These are phyloP conservation scores for Anseranas semipalmata DNA, from an alignment of 2,113 vertebrate species.

Conservation along the genomic window DNA sequence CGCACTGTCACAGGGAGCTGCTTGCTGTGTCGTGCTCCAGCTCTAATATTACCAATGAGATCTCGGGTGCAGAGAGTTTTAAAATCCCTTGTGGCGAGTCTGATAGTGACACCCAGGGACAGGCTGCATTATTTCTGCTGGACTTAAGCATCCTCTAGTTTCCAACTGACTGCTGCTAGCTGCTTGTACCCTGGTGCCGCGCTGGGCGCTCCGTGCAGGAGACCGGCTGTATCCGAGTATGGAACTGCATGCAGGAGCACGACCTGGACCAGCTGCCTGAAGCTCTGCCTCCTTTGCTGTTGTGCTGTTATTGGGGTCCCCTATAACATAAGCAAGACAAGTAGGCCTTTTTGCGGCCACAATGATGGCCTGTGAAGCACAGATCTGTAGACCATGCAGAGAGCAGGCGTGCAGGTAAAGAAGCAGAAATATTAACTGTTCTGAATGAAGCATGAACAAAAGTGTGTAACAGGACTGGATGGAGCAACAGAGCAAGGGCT, in stretches of 20 bases:
- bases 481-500: not conserved
- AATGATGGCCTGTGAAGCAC: not conserved
- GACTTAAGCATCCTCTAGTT: not conserved
- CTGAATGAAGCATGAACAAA: not conserved
- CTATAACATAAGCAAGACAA: not conserved
- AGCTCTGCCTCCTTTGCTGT: not conserved
- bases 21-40: not conserved
- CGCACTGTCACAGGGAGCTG: not conserved
- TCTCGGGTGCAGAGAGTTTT: not conserved
- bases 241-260: not conserved
- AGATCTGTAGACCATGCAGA: not conserved
- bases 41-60: not conserved
- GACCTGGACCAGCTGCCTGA: not conserved
- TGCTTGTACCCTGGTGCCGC: rapidly evolving
- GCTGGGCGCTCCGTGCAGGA: rapidly evolving
- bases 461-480: not conserved
- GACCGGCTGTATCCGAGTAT: not conserved
- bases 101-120: not conserved
- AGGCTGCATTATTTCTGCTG: not conserved
- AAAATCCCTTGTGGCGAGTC: not conserved
- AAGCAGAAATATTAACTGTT: not conserved
- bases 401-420: not conserved
- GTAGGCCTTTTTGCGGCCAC: not conserved
- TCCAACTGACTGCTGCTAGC: rapidly evolving
- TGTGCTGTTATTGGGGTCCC: not conserved